Evolutionary conservation across 2,797 vertebrate species (phyloP), one percentile per base, ranked within the genome.

Genomic region (Anguilla anguilla): DNA sequence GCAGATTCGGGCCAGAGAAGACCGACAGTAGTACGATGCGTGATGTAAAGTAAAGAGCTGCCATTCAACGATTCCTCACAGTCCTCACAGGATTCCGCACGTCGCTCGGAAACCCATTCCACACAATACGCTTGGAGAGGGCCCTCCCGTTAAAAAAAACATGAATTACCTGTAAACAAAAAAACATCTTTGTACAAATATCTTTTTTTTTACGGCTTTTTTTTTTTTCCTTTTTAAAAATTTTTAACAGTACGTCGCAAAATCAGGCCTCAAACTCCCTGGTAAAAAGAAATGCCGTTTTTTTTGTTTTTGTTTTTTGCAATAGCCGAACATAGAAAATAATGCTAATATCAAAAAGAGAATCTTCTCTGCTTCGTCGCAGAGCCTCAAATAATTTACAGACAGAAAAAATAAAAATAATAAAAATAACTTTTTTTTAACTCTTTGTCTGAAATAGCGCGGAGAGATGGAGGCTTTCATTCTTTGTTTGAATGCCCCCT

Each of bases 11-110:
- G 93, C 77, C 94, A 94, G 92, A 92, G 93, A 93, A 92, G 92
- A 94, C 93, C 95, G 93, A 95, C 92, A 94, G 94, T 92, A 90
- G 91, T 89, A 90, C 94, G 89, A 85, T 91, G 83, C 87, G 90
- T 90, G 92, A 93, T 90, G 91, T 95, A 93, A 93, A 93, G 89
- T 89, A 89, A 87, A 93, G 95, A 96, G 95, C 94, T 94, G 95
- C 94, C 95, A 94, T 94, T 93, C 92, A 85, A 90, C 88, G 90
- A 92, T 31, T 86, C 64, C 64, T 67, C 69, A 55, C 55, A 5
- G 64, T 85, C 89, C 89, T 82, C 64, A 51, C 0, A 83, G 85
- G 85, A 87, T 35, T 86, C 87, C 88, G 88, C 85, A 59, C 84
- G 64, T 84, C 35, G 86, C 49, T 85, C 7, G n/a, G 61, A 86